Percentiles rank a stretch among this genome's conserved stretches.
Conservation (phyloP, 1,140 invertebrate species). For the Dysdera silvatica region DNA sequence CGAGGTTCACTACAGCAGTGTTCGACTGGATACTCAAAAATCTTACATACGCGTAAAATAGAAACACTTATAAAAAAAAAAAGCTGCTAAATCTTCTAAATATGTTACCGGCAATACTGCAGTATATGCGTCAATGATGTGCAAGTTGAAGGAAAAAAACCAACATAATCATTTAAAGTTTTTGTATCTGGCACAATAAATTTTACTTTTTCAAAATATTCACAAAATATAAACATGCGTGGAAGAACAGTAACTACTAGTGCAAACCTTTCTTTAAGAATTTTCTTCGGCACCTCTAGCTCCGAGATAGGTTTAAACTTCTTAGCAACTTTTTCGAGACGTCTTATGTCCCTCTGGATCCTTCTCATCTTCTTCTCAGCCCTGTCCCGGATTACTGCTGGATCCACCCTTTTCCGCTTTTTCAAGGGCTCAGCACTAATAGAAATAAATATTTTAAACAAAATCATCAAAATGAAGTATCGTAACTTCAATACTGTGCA, state of each 20-base stretch:
- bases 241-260: neutral
- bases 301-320: constrained; percentile 77
- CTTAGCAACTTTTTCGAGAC: constrained; percentile 62
- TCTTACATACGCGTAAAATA: too few relatives aligned
- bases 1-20: too few relatives aligned
- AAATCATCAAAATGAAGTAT: neutral
- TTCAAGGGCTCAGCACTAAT: constrained; percentile 71
- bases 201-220: neutral
- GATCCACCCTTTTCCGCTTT: constrained; percentile 79
- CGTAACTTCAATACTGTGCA: too few relatives aligned
- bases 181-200: too few relatives aligned
- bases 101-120: too few relatives aligned
- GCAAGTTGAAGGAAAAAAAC: too few relatives aligned
- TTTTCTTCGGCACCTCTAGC: constrained; percentile 57
- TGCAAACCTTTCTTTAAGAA: constrained; percentile 50
- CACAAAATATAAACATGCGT: neutral
- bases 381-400: constrained; percentile 60
- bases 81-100: too few relatives aligned
- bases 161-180: too few relatives aligned
- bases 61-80: too few relatives aligned
- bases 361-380: constrained; percentile 70
- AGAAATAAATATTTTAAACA: neutral
- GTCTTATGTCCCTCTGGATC: constrained; percentile 69
- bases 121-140: too few relatives aligned
- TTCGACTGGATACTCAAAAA: too few relatives aligned